Percentiles rank a stretch among this genome's conserved stretches.
Evolutionary conservation across 1,140 invertebrate species (phyloP).

Genomic region (Eciton burchellii): DNA sequence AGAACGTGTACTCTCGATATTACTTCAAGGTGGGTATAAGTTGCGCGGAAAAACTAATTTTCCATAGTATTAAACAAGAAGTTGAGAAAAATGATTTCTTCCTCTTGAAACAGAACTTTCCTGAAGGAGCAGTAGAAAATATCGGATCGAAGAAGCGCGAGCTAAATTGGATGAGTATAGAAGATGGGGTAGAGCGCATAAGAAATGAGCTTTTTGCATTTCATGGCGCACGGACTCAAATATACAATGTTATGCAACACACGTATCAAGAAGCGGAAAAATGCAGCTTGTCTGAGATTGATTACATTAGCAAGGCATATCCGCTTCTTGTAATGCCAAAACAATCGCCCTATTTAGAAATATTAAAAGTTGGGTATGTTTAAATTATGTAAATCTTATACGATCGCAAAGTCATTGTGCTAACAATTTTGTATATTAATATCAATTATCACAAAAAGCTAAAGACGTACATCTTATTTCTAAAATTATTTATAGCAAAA

Average conservation of each 20-base stretch:
- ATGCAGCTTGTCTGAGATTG: slow-evolving; percentile 88
- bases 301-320: slow-evolving; percentile 86
- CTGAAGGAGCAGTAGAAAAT: slow-evolving; percentile 86
- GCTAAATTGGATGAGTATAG: slow-evolving; percentile 86
- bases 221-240: slow-evolving; percentile 87
- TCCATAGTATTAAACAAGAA: neutral
- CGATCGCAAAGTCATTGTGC: no score
- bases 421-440: neutral
- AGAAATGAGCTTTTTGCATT: slow-evolving; percentile 88
- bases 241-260: slow-evolving; percentile 88
- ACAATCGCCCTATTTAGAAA: slow-evolving; percentile 87
- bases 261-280: slow-evolving; percentile 89
- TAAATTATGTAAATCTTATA: neutral
- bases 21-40: slow-evolving; percentile 87
- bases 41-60: neutral
- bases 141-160: slow-evolving; percentile 85
- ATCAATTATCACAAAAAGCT: neutral
- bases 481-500: neutral
- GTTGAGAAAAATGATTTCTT: neutral
- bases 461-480: neutral
- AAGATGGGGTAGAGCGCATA: slow-evolving; percentile 87
- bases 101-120: slow-evolving; percentile 21
- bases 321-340: slow-evolving; percentile 87
- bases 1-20: slow-evolving; percentile 87
- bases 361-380: slow-evolving; percentile 87